These are phyloP conservation scores for Anthoscopus minutus DNA, from an alignment of 2,113 vertebrate species.

Conservation along the genomic window DNA sequence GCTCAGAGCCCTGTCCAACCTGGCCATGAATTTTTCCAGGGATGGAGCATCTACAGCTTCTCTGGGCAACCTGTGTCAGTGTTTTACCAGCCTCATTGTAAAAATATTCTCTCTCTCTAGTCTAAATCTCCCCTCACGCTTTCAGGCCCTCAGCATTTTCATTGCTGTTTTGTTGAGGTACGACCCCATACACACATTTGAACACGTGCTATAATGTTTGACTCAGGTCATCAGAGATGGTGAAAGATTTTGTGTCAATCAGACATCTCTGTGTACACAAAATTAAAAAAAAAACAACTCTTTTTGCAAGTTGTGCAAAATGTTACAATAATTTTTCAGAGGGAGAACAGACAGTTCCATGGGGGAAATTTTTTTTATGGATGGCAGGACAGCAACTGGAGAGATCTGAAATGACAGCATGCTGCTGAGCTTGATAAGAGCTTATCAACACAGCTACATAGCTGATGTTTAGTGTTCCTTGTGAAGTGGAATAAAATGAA, in stretches of 20 bases:
- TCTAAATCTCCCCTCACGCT: neutral
- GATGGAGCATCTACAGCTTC: neutral
- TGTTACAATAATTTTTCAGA: neutral
- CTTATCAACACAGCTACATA: constrained; percentile 30
- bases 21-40: neutral
- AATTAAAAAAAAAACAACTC: neutral
- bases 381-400: neutral
- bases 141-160: neutral
- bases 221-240: neutral
- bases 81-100: neutral
- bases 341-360: neutral
- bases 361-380: constrained; percentile 8
- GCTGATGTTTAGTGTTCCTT: neutral
- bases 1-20: neutral
- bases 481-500: constrained; percentile 3
- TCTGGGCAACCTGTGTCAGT: neutral
- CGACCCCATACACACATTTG: neutral
- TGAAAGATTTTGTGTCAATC: neutral
- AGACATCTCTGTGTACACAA: neutral
- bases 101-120: neutral
- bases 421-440: constrained; percentile 50
- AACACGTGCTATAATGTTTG: neutral
- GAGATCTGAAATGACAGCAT: constrained; percentile 23
- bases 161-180: neutral
- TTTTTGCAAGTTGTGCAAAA: neutral